These are phyloP conservation scores for Periphyllus acericola DNA, from an alignment of 2,888 invertebrate genomes.

Conservation along the genomic window DNA sequence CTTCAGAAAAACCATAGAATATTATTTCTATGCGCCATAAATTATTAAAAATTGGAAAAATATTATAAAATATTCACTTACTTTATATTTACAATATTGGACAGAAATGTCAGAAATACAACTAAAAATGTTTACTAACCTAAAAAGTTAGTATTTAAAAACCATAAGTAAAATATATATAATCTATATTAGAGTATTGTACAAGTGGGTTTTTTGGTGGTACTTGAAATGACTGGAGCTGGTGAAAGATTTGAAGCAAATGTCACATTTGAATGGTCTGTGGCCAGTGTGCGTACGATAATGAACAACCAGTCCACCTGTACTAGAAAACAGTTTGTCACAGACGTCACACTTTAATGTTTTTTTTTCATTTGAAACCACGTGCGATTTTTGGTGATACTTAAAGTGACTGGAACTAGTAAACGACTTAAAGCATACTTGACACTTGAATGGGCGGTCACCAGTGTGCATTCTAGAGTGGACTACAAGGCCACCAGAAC, in stretches of 20 bases:
- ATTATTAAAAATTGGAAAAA: constrained; percentile 24
- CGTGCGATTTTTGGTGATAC: constrained; percentile 56
- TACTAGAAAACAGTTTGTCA: constrained; percentile 53
- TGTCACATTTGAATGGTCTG: constrained; percentile 57
- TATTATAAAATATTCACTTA: not conserved
- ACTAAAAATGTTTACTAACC: not conserved
- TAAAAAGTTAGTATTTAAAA: constrained; percentile 18
- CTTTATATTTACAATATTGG: constrained; percentile 1
- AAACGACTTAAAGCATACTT: constrained; percentile 59
- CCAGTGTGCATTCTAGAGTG: constrained; percentile 61
- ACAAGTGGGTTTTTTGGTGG: constrained; percentile 54
- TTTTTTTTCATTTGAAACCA: constrained; percentile 49
- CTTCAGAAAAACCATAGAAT: constrained; percentile 1
- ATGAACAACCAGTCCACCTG: constrained; percentile 51
- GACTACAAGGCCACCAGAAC: constrained; percentile 53
- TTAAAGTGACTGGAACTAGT: constrained; percentile 55
- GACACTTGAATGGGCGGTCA: constrained; percentile 62
- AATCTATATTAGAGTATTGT: not conserved
- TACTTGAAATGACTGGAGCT: constrained; percentile 59
- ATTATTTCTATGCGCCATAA: constrained; percentile 11
- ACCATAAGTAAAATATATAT: not conserved
- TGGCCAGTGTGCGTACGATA: constrained; percentile 56
- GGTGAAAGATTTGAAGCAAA: constrained; percentile 57
- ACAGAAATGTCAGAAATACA: not conserved
- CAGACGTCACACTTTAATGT: constrained; percentile 55